Percentiles rank a stretch among this genome's conserved stretches.
Evolutionary conservation across 2,797 vertebrate genomes (phyloP).

Genomic region (Eulemur mongoz): DNA sequence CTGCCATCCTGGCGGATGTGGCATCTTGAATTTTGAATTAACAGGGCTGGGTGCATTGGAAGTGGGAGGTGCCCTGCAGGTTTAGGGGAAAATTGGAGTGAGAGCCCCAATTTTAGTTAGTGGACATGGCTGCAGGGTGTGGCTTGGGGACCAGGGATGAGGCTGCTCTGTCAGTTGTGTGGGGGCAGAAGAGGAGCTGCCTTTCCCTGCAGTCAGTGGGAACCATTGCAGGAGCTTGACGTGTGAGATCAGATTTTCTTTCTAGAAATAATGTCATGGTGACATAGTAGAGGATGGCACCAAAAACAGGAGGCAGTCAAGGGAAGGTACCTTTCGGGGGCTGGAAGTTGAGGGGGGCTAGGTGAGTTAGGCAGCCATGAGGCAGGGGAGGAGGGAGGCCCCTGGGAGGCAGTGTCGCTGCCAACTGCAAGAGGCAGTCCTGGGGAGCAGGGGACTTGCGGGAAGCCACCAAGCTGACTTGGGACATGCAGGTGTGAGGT

Average conservation of each 20-base stretch:
- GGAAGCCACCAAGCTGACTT: background rate
- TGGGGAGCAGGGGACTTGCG: background rate
- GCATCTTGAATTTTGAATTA: background rate
- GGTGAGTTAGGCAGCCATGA: background rate
- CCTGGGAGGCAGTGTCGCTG: background rate
- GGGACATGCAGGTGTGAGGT: background rate
- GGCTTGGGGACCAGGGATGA: background rate
- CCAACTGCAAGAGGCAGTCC: background rate
- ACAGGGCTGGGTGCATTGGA: background rate
- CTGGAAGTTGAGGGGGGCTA: accelerated
- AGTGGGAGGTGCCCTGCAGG: background rate
- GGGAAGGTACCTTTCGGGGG: background rate
- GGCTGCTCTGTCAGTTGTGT: background rate
- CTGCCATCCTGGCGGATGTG: background rate
- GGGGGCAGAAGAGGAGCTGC: accelerated
- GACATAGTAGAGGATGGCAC: background rate
- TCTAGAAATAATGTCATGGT: background rate
- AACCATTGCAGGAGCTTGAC: background rate
- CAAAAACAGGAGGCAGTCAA: background rate
- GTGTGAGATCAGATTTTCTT: background rate
- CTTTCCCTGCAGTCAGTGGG: background rate
- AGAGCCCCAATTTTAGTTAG: background rate
- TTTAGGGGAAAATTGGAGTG: background rate
- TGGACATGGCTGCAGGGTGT: background rate
- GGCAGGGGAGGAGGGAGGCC: background rate